phyloP scores from a whole-genome alignment of 2,113 vertebrate genomes.

The Vulpes vulpes region DNA sequence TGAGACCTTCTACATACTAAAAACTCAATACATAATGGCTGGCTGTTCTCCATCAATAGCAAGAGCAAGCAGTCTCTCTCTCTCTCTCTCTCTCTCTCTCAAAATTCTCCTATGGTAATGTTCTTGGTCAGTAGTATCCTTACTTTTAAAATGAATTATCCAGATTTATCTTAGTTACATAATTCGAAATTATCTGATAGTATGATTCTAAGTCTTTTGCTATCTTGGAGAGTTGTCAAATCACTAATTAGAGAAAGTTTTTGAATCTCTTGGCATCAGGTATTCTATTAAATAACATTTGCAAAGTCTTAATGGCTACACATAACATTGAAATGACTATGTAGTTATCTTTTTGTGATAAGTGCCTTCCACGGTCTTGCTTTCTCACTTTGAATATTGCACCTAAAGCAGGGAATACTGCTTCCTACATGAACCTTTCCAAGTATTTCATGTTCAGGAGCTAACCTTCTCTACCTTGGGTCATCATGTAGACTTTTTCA shows the following conservation, averaged over 20 bases:
- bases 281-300: not conserved
- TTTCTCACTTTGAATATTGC: not conserved
- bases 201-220: not conserved
- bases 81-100: not conserved
- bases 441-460: slow-evolving; percentile 20
- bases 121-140: not conserved
- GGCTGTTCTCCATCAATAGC: not conserved
- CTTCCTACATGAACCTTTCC: not conserved
- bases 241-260: not conserved
- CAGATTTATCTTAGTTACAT: not conserved
- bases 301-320: not conserved
- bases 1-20: not conserved
- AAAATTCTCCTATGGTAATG: not conserved
- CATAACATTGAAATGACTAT: not conserved
- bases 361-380: not conserved
- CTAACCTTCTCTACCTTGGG: slow-evolving; percentile 10
- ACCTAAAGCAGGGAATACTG: not conserved
- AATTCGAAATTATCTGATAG: not conserved
- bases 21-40: not conserved
- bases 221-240: not conserved
- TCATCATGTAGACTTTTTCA: not conserved
- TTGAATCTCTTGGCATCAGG: not conserved
- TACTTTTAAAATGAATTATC: not conserved
- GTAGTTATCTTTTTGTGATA: not conserved
- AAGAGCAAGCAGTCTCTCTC: not conserved